A percentile compares a stretch with the other conserved stretches of the same genome.
These are phyloP conservation scores for Cochlearius cochlearius DNA, from an alignment of 2,113 vertebrate genomes.

Conservation along the genomic window DNA sequence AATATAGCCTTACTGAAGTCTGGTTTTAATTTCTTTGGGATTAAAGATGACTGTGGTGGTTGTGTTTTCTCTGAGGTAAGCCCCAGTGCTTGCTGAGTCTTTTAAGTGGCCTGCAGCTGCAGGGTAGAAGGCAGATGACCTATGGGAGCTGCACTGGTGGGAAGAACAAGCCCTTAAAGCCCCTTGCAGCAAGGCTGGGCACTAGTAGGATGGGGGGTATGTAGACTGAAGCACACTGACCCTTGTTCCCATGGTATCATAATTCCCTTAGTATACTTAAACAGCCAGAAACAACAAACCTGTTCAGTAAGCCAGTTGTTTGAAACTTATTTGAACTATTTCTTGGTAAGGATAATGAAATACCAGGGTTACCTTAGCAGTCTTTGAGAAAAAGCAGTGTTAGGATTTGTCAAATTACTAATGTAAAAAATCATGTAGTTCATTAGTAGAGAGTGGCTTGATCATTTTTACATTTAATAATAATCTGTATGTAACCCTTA, in stretches of 20 bases:
- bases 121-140: not conserved
- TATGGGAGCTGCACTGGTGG: not conserved
- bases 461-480: not conserved
- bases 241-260: not conserved
- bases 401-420: not conserved
- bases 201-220: not conserved
- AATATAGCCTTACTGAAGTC: not conserved
- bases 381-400: not conserved
- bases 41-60: not conserved
- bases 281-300: not conserved
- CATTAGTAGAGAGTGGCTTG: not conserved
- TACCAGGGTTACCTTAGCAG: not conserved
- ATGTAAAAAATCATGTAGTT: not conserved
- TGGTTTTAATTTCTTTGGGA: not conserved
- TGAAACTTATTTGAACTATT: not conserved
- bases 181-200: not conserved
- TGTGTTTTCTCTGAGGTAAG: not conserved
- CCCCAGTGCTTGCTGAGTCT: not conserved
- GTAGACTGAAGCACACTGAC: not conserved
- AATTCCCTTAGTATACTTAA: not conserved
- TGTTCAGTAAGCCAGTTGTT: not conserved
- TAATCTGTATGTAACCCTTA: not conserved
- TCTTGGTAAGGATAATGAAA: not conserved
- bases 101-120: not conserved
- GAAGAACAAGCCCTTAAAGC: not conserved